Conservation (phyloP, 2,797 vertebrate genomes). For the Hybognathus amarus region DNA sequence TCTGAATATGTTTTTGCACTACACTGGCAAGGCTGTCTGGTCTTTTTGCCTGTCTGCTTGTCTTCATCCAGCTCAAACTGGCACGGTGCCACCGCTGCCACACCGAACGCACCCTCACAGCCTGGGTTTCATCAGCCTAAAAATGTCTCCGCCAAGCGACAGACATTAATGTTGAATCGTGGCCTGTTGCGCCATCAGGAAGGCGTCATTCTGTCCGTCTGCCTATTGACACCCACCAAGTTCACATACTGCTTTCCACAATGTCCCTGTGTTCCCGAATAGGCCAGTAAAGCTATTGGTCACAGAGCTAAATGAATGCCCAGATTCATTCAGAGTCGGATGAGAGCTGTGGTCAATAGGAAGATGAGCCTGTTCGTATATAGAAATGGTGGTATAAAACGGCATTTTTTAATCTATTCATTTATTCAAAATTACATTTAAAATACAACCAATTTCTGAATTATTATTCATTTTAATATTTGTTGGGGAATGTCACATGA, state of each 20-base stretch:
- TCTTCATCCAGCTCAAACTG: conserved; percentile 27
- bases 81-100: not conserved
- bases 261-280: conserved; percentile 52
- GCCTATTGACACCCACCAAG: conserved; percentile 41
- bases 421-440: not conserved
- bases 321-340: conserved; percentile 40
- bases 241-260: conserved; percentile 48
- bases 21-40: not conserved
- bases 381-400: not conserved
- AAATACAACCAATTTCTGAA: not conserved
- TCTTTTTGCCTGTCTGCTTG: conserved; percentile 5
- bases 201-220: conserved; percentile 38
- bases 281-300: conserved; percentile 35
- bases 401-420: not conserved
- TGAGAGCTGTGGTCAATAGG: conserved; percentile 24
- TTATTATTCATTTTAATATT: not conserved
- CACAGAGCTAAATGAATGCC: conserved; percentile 46
- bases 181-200: conserved; percentile 10
- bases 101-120: conserved; percentile 23
- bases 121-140: conserved; percentile 14
- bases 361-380: conserved; percentile 22
- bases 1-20: conserved; percentile 6
- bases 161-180: conserved; percentile 33
- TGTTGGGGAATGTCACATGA: too few species aligned
- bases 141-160: conserved; percentile 9